Base-by-base conservation (phyloP, 2,797 vertebrate species). In the Typhlichthys eigenmanni region DNA sequence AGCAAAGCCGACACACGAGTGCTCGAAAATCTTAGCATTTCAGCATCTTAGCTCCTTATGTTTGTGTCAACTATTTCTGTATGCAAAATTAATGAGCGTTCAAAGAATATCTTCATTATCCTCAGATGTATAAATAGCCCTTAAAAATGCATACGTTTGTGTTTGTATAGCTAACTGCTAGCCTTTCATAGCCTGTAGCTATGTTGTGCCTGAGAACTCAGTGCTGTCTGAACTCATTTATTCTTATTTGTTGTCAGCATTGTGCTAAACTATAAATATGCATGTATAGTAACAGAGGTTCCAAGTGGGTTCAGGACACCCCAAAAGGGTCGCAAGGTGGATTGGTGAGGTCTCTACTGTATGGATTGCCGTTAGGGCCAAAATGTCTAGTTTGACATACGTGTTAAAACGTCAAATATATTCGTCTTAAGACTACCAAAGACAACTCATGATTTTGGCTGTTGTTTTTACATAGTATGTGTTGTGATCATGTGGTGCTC, bases 121-220 rank as follows among this genome's bases (percentile, higher is more conserved):
- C 53, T 47, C 61, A 62, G 73, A 75, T 70, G 62, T 69, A 79
- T 78, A 78, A 79, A 83, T 78, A 61, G 4, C 58, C 58, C 43
- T 48, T 50, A 60, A 32, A 19, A 48, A 74, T 69, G 47, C 60
- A 58, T 45, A 13, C 55, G 12, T 32, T 5, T 55, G 13, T 13
- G 24, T 34, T 13, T 55, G 11, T 34, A 13, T 34, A 13, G 29
- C 19, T 17, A 13, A 9, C 10, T 14, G 5, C 6, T 54, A 34
- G 16, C 13, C 38, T 16, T 29, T 9, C 47, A 56, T 72, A 73
- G 75, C 77, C 79, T 58, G 66, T 60, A 73, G 78, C 79, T 55
- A 47, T 71, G 71, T 80, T 83, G 71, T 76, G 78, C 59, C 78
- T 79, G 70, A 82, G 78, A 67, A 76, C 2, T 16, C 47, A 5